Evolutionary conservation across 2,797 vertebrate species (phyloP).

Genomic region (Platalea minor): DNA sequence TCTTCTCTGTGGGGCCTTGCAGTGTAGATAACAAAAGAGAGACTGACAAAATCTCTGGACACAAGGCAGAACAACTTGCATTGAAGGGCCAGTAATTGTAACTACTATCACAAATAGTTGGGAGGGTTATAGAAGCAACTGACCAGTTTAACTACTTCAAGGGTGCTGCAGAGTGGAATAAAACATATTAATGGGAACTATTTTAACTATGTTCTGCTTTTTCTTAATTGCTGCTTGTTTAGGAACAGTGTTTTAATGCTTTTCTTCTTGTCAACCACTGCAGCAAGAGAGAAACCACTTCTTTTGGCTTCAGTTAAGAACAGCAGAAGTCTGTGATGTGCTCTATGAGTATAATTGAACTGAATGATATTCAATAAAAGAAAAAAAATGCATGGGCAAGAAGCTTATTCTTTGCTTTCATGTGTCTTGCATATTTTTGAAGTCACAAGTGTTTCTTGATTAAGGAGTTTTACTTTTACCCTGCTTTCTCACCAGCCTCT

Average conservation of each 20-base stretch:
- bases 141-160: background rate
- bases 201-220: background rate
- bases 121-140: background rate
- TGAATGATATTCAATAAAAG: background rate
- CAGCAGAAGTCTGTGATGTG: background rate
- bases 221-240: background rate
- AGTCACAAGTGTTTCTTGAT: background rate
- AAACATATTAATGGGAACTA: background rate
- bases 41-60: background rate
- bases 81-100: background rate
- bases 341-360: background rate
- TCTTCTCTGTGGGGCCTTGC: background rate
- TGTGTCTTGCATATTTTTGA: background rate
- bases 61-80: background rate
- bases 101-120: background rate
- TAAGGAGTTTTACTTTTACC: slow-evolving; percentile 3
- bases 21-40: background rate
- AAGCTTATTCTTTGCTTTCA: background rate
- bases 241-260: background rate
- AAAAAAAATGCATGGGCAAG: background rate
- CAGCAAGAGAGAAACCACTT: background rate
- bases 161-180: background rate
- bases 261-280: background rate
- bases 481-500: slow-evolving; percentile 14
- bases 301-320: background rate